Base-by-base conservation (phyloP, 1,140 invertebrate species). In the Aphelinus certus region DNA sequence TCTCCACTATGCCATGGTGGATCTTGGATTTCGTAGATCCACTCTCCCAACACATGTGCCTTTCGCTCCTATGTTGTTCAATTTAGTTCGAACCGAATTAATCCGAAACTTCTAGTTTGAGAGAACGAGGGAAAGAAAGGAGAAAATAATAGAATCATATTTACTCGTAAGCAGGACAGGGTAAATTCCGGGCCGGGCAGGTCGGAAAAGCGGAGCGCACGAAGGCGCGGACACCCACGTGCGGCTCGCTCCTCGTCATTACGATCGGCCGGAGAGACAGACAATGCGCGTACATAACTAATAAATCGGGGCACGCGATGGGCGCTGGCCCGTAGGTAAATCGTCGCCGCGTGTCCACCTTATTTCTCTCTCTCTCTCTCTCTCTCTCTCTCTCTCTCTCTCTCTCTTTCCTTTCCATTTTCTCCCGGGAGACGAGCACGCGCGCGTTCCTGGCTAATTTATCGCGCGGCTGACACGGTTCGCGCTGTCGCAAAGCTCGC, bases 381-480 rank as follows among this genome's bases (percentile, higher is more conserved):
- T 53, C 51, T 53, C 51, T 53, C 51, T 7, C 61, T 10, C 63
- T 53, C 51, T 62, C 58, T 49, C 1, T 61, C 7, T 26, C 26
- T 26, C 26, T 26, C 26, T 26, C 26, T 26, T 26, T 26, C 26
- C 26, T 26, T 26, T 26, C 26, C 26, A 26, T 26, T 26, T 26
- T 26, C 26, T 26, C 26, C 26, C 26, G 26, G 45, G 7, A 60
- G 1, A 45, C 58, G 6, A 1, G 48, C 45, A 62, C 5, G 46
- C 43, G 10, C 3, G 46, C 2, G 10, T 9, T 63, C 26, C n/a
- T 3, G 42, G 46, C 62, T 73, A 73, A 66, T 58, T 65, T 66
- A 73, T 73, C 55, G 58, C 55, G 56, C 46, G 26, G 53, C 46
- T 73, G 62, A 66, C 71, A 73, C 63, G 63, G 64, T 64, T 71